Evolutionary conservation across 1,140 invertebrate species (phyloP).

Genomic region (Oscheius sp.): DNA sequence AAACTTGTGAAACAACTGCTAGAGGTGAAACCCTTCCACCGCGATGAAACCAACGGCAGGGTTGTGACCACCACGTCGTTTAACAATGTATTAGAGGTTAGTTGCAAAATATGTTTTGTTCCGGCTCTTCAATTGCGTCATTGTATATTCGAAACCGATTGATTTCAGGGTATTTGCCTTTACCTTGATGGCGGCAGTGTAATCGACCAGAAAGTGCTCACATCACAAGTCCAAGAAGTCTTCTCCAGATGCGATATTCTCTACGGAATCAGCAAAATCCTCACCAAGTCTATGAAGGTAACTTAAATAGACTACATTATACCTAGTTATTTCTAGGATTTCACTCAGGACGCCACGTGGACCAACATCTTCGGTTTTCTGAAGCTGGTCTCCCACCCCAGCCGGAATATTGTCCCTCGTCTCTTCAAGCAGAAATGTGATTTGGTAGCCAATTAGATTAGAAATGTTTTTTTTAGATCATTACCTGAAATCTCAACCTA

Average conservation of each 20-base stretch:
- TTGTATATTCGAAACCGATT: too few relatives aligned
- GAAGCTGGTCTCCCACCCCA: not conserved
- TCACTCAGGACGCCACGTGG: not conserved
- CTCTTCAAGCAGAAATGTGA: not conserved
- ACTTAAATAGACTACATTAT: not conserved
- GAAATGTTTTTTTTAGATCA: not conserved
- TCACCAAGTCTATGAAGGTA: slow-evolving; percentile 1
- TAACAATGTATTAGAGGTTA: not conserved
- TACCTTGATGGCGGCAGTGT: not conserved
- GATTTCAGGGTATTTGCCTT: not conserved
- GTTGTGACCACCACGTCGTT: slow-evolving; percentile 8
- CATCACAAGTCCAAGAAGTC: not conserved
- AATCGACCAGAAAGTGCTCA: not conserved
- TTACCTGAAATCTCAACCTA: not conserved
- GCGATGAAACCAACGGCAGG: slow-evolving; percentile 2
- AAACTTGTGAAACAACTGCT: not conserved
- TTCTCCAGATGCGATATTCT: slow-evolving; percentile 16
- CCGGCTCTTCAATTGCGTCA: not conserved
- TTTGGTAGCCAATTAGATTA: too few relatives aligned
- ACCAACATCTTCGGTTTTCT: slow-evolving; percentile 17
- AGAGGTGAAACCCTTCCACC: slow-evolving; percentile 4
- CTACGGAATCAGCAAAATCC: not conserved
- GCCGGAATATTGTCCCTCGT: not conserved
- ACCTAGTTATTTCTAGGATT: not conserved
- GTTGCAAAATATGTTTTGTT: not conserved